Conservation (phyloP, 1,140 invertebrate genomes). For the Heliconius melpomene region DNA sequence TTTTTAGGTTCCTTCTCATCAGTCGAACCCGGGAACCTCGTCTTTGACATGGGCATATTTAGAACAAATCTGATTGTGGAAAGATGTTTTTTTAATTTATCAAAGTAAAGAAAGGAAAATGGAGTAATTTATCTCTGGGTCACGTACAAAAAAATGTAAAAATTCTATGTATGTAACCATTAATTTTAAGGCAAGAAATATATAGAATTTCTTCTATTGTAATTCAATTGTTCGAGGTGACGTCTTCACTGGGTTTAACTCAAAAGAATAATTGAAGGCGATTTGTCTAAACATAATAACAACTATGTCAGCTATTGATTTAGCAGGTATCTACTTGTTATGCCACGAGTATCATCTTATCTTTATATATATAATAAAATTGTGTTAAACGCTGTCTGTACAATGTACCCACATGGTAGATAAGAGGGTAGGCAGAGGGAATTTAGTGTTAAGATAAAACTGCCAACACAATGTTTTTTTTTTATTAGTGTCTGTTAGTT, state of each 20-base stretch:
- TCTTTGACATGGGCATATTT: too few relatives aligned
- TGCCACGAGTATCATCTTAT: not conserved
- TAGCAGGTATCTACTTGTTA: not conserved
- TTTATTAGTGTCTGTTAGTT: too few relatives aligned
- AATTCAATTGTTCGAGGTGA: constrained; percentile 21
- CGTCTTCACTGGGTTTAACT: not conserved
- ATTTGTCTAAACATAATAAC: constrained; percentile 47
- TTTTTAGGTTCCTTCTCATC: too few relatives aligned
- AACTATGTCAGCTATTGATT: constrained; percentile 52
- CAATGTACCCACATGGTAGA: too few relatives aligned
- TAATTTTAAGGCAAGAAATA: not conserved
- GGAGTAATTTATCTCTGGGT: not conserved
- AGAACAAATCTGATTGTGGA: too few relatives aligned
- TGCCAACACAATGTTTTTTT: too few relatives aligned
- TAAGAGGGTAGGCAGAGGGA: too few relatives aligned
- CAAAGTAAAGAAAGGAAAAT: not conserved
- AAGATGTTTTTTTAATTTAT: too few relatives aligned
- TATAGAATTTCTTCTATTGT: not conserved
- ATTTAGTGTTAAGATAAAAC: too few relatives aligned
- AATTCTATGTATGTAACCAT: not conserved
- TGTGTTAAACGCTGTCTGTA: too few relatives aligned
- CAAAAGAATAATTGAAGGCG: constrained; percentile 31
- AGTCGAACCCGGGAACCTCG: too few relatives aligned
- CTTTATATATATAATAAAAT: too few relatives aligned
- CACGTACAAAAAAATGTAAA: not conserved